A percentile compares a stretch with the other conserved stretches of the same genome.
Evolutionary conservation across 92 coral and sea anemone genomes (phyloP).

Genomic region (Meandrina meandrites): DNA sequence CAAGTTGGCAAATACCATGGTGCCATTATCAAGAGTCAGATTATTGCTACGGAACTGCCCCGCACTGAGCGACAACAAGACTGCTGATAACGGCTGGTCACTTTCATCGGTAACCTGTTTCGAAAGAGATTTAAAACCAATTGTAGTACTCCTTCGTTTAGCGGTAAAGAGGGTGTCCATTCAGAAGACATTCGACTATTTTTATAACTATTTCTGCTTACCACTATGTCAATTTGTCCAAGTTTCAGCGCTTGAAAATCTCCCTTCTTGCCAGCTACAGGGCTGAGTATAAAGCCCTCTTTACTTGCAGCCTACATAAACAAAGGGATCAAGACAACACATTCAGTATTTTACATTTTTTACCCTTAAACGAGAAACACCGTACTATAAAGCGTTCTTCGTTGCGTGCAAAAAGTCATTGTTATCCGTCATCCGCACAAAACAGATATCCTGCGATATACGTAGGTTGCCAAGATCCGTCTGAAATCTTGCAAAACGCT

Average conservation of each 20-base stretch:
- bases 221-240: slow-evolving; percentile 88
- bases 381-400: too few species aligned
- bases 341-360: background rate
- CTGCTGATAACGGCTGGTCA: slow-evolving; percentile 78
- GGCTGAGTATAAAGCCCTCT: slow-evolving; percentile 74
- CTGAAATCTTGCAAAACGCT: too few species aligned
- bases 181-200: background rate
- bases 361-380: background rate
- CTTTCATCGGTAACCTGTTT: slow-evolving; percentile 75
- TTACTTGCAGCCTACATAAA: slow-evolving; percentile 78
- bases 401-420: too few species aligned
- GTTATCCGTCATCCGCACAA: too few species aligned
- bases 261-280: slow-evolving; percentile 74
- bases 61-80: slow-evolving; percentile 90
- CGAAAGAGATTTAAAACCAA: background rate
- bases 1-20: slow-evolving; percentile 83
- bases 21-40: slow-evolving; percentile 81
- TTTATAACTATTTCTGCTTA: slow-evolving; percentile 39
- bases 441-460: too few species aligned
- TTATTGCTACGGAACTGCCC: slow-evolving; percentile 93
- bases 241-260: slow-evolving; percentile 93
- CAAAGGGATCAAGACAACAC: background rate
- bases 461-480: too few species aligned
- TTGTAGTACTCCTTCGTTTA: slow-evolving; percentile 56
- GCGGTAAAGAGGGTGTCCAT: too few species aligned